Evolutionary conservation across 2,113 vertebrate species (phyloP).

Genomic region (Azemiops feae): DNA sequence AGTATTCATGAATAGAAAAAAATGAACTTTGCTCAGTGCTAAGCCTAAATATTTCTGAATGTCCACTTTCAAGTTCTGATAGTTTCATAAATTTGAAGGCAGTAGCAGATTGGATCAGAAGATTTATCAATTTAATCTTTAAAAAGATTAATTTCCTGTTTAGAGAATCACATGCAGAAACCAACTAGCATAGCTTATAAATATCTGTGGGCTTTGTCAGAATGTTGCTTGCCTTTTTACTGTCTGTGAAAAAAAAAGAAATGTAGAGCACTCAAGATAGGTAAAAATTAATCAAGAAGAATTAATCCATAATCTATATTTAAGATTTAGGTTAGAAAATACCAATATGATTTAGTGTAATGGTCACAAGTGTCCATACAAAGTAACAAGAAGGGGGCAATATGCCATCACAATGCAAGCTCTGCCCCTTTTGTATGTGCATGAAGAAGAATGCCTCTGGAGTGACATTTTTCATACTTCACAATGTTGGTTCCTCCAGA

Average conservation of each 20-base stretch:
- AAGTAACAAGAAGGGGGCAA: not conserved
- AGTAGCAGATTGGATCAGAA: conserved; percentile 1
- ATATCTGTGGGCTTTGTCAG: not conserved
- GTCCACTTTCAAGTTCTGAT: not conserved
- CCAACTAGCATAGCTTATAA: not conserved
- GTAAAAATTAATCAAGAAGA: not conserved
- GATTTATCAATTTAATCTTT: not conserved
- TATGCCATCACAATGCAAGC: not conserved
- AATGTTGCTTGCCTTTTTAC: not conserved
- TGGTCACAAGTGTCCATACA: not conserved
- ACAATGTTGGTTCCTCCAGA: not conserved
- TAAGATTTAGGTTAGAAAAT: not conserved
- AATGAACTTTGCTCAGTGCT: not conserved
- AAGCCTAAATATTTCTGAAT: not conserved
- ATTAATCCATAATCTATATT: not conserved
- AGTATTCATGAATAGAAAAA: not conserved
- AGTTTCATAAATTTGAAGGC: not conserved
- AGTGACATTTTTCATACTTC: not conserved
- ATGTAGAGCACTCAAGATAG: not conserved
- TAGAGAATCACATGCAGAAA: conserved; percentile 1
- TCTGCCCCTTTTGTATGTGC: not conserved
- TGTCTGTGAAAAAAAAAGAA: not conserved
- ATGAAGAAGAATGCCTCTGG: not conserved
- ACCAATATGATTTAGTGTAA: not conserved
- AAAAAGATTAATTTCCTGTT: not conserved